Percentiles rank a stretch among this genome's conserved stretches.
Evolutionary conservation across 2,888 invertebrate species (phyloP).

Genomic region (Polymixis flavicincta): DNA sequence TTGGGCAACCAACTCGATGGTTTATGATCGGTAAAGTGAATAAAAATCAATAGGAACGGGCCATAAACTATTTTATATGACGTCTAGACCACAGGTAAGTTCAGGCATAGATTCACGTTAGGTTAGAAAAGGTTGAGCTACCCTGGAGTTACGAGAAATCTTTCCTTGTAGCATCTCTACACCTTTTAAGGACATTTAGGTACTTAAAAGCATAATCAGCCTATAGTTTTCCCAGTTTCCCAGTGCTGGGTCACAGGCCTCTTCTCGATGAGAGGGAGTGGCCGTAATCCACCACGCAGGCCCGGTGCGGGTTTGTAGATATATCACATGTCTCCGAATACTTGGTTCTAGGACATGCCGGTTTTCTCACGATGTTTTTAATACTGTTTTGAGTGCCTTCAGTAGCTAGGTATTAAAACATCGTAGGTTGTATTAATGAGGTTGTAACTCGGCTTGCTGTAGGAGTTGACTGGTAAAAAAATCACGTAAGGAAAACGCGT

Average conservation of each 20-base stretch:
- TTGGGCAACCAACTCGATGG: slow-evolving; percentile 40
- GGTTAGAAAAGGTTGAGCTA: not conserved
- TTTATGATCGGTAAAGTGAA: slow-evolving; percentile 51
- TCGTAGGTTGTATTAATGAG: not conserved
- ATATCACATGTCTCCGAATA: too few relatives aligned
- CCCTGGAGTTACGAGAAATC: not conserved
- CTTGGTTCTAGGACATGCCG: too few relatives aligned
- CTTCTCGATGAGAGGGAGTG: too few relatives aligned
- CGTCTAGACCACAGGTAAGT: slow-evolving; percentile 40
- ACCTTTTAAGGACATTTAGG: not conserved
- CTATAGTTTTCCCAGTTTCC: too few relatives aligned
- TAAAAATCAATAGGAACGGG: slow-evolving; percentile 57
- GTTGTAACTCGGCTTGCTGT: not conserved
- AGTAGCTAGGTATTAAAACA: not conserved
- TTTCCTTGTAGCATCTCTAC: not conserved
- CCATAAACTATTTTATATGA: slow-evolving; percentile 54
- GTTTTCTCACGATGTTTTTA: too few relatives aligned
- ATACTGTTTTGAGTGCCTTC: not conserved
- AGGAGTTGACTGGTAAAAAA: not conserved
- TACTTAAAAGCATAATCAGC: not conserved
- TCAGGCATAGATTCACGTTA: slow-evolving; percentile 1
- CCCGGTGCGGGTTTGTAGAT: too few relatives aligned
- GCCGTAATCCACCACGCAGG: too few relatives aligned
- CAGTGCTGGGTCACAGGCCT: too few relatives aligned
- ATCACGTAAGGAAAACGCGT: not conserved